Conservation (phyloP, 2,797 vertebrate genomes). For the Echiichthys vipera region DNA sequence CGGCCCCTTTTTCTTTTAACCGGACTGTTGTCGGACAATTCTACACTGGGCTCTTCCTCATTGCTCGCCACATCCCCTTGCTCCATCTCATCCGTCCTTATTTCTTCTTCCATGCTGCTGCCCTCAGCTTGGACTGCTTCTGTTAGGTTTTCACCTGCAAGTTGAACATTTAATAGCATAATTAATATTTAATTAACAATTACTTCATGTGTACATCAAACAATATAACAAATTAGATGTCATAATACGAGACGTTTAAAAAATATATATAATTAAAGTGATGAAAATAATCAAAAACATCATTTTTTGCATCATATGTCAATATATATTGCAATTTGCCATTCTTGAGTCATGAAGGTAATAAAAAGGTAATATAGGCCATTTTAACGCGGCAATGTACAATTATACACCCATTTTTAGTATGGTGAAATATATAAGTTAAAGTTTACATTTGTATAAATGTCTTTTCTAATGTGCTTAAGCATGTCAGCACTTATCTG, state of each 20-base stretch:
- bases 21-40: slow-evolving; percentile 39
- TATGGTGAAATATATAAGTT: no score
- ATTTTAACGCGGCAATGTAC: no score
- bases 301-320: no score
- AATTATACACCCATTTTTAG: no score
- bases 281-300: no score
- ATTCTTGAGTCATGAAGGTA: no score
- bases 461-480: no score
- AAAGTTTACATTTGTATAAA: no score
- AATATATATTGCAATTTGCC: no score
- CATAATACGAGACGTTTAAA: neutral
- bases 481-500: no score
- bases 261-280: no score
- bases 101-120: slow-evolving; percentile 62
- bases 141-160: slow-evolving; percentile 40
- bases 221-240: neutral
- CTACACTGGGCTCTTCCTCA: slow-evolving; percentile 42
- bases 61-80: slow-evolving; percentile 43
- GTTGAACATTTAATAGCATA: slow-evolving; percentile 4
- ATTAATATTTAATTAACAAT: neutral
- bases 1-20: slow-evolving; percentile 62
- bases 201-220: neutral
- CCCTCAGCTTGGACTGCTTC: slow-evolving; percentile 17
- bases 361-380: no score
- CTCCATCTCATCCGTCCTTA: slow-evolving; percentile 26